Evolutionary conservation across 2,797 vertebrate genomes (phyloP).

Genomic region (Tenualosa thibaudeaui): DNA sequence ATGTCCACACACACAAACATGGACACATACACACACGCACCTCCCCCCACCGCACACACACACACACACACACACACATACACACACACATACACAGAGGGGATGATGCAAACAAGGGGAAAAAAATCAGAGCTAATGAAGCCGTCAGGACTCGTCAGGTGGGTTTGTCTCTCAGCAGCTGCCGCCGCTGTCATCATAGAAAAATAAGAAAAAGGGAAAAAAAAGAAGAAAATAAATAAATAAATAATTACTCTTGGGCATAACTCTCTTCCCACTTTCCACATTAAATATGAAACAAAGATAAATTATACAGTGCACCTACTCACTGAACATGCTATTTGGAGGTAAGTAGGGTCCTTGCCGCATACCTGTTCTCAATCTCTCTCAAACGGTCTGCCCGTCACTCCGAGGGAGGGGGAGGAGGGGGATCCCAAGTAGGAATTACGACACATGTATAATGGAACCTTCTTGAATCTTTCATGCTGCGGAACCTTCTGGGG

Average conservation of each 20-base stretch:
- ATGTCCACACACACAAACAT: not conserved
- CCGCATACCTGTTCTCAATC: constrained; percentile 71
- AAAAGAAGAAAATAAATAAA: not conserved
- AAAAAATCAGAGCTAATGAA: not conserved
- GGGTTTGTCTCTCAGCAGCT: not conserved
- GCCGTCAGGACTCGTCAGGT: not conserved
- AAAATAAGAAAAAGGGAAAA: not conserved
- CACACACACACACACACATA: not conserved
- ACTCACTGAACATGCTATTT: constrained; percentile 73
- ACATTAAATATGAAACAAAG: constrained; percentile 74
- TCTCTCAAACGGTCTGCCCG: constrained; percentile 61
- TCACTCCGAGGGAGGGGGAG: constrained; percentile 50
- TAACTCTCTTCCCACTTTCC: constrained; percentile 53
- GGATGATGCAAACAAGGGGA: not conserved
- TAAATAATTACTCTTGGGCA: constrained; percentile 34
- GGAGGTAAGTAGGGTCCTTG: constrained; percentile 55
- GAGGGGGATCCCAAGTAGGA: not conserved
- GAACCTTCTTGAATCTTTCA: not conserved
- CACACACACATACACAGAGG: not conserved
- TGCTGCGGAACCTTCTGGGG: not conserved
- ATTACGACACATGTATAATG: not conserved
- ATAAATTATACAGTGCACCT: constrained; percentile 80
- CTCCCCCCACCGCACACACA: not conserved
- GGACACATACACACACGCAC: too few relatives aligned
- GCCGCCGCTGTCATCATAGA: not conserved